These are phyloP conservation scores for Pseudeuparius sepicola DNA, from an alignment of 2,888 invertebrate species.

Conservation along the genomic window DNA sequence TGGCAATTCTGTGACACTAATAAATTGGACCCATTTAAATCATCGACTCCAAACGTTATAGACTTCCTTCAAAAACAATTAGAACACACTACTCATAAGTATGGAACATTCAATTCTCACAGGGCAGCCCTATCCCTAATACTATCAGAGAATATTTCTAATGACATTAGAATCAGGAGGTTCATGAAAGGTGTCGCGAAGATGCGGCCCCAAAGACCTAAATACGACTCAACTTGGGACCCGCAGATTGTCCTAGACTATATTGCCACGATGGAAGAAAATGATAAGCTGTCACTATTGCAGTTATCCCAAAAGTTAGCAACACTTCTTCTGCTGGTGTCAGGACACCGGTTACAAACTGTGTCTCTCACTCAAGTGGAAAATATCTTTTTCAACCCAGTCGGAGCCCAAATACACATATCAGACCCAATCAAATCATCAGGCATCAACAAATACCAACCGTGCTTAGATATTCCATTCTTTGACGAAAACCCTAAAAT, in stretches of 20 bases:
- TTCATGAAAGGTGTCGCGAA: slow-evolving; percentile 6
- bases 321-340: slow-evolving; percentile 4
- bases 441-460: too few species aligned
- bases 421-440: slow-evolving; percentile 8
- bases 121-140: slow-evolving; percentile 7
- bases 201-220: not conserved
- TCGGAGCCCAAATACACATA: slow-evolving; percentile 6
- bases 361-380: slow-evolving; percentile 1
- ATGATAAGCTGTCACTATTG: too few species aligned
- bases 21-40: slow-evolving; percentile 3
- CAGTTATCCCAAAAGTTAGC: slow-evolving; percentile 4
- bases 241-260: too few species aligned
- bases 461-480: too few species aligned
- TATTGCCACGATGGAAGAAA: too few species aligned
- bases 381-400: slow-evolving; percentile 3
- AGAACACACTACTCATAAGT: not conserved
- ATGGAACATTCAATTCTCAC: slow-evolving; percentile 9
- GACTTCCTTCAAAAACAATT: slow-evolving; percentile 2
- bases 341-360: slow-evolving; percentile 8
- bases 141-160: not conserved
- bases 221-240: slow-evolving; percentile 7
- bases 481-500: too few species aligned
- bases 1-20: slow-evolving; percentile 8
- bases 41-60: not conserved
- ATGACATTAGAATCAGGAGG: not conserved